Conservation (phyloP, 2,113 vertebrate genomes). For the Bufo bufo region DNA sequence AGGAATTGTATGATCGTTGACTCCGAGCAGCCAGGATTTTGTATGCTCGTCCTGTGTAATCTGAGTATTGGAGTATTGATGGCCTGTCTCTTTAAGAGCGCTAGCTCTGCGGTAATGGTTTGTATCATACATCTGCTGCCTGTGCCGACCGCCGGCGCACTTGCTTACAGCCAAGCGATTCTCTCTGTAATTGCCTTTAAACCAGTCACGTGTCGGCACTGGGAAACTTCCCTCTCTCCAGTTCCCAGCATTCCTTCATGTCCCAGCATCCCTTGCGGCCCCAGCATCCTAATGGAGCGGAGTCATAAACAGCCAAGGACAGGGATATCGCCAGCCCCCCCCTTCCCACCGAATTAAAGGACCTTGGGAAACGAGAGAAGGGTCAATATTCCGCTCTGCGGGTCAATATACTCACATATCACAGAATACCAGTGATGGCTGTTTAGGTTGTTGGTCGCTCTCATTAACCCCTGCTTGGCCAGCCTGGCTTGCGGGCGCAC, state of each 20-base stretch:
- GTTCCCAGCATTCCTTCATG: slow-evolving; percentile 54
- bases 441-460: neutral
- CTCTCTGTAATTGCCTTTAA: slow-evolving; percentile 34
- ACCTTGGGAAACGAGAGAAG: slow-evolving; percentile 36
- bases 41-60: too few species aligned
- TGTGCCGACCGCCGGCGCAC: neutral
- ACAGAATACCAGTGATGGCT: neutral
- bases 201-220: slow-evolving; percentile 36
- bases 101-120: neutral
- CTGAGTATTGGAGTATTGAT: neutral
- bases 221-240: slow-evolving; percentile 43
- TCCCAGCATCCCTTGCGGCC: neutral
- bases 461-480: neutral
- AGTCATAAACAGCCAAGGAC: slow-evolving; percentile 28
- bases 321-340: neutral
- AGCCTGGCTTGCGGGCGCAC: neutral
- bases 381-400: slow-evolving; percentile 16
- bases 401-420: slow-evolving; percentile 15
- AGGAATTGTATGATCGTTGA: too few species aligned
- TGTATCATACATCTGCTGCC: neutral
- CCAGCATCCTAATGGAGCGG: neutral
- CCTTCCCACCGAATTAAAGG: neutral
- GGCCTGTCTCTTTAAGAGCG: neutral
- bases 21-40: too few species aligned
- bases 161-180: slow-evolving; percentile 4